phyloP scores from a whole-genome alignment of 2,113 vertebrate species.

The Plecturocebus donacophilus region DNA sequence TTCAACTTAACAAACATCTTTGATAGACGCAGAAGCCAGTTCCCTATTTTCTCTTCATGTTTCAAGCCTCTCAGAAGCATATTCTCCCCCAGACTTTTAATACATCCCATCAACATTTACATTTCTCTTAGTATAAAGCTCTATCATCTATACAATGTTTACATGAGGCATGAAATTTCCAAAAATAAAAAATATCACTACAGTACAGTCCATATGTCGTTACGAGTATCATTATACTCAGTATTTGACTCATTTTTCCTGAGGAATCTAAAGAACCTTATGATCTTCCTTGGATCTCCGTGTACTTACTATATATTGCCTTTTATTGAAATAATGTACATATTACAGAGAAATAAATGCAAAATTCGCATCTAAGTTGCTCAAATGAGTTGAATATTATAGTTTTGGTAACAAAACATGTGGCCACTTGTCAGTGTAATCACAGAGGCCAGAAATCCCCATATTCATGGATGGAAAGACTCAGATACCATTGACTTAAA shows the following conservation, averaged over 20 bases:
- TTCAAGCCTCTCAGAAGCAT: background rate
- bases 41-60: background rate
- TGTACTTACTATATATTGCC: background rate
- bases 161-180: background rate
- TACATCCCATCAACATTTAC: background rate
- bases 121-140: background rate
- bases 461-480: slow-evolving; percentile 55
- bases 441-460: background rate
- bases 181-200: slow-evolving; percentile 1
- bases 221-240: background rate
- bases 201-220: background rate
- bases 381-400: background rate
- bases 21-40: background rate
- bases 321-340: slow-evolving; percentile 11
- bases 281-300: background rate
- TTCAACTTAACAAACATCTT: background rate
- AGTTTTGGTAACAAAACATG: background rate
- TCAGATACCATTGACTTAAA: slow-evolving; percentile 68
- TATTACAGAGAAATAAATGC: background rate
- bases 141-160: background rate
- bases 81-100: background rate
- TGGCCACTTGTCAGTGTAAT: background rate
- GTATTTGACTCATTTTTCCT: background rate
- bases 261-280: slow-evolving; percentile 7
- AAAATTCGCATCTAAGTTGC: background rate